Evolutionary conservation across 64 coral and sea anemone genomes (phyloP).

Genomic region (Catalaphyllia jardinei): DNA sequence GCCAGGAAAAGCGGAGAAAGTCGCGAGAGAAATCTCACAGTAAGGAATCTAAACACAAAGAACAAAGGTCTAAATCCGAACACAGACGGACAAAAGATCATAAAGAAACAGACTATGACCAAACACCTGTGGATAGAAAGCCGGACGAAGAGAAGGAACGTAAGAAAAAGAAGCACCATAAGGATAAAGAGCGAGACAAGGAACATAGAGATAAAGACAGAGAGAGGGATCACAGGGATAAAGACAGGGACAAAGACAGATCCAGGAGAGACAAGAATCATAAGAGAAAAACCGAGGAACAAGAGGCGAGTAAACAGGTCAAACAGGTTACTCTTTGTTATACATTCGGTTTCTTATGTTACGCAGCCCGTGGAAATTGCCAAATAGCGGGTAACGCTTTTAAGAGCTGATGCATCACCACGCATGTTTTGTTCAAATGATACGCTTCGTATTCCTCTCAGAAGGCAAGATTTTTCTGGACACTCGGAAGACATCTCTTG

Average conservation of each 20-base stretch:
- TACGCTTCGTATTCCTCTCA: no score
- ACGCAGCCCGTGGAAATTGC: no score
- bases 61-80: conserved; percentile 24
- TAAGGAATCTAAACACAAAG: conserved; percentile 28
- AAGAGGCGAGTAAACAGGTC: background rate
- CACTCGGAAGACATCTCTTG: no score
- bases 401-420: no score
- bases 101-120: background rate
- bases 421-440: no score
- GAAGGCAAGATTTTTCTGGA: no score
- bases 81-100: conserved; percentile 17
- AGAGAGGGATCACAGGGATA: conserved; percentile 28
- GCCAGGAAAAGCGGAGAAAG: conserved; percentile 31
- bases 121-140: background rate
- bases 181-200: conserved; percentile 16
- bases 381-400: no score
- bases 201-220: background rate
- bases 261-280: conserved; percentile 20
- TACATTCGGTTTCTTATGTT: no score
- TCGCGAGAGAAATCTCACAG: conserved; percentile 11
- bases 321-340: background rate
- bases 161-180: conserved; percentile 35
- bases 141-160: conserved; percentile 17
- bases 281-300: conserved; percentile 8
- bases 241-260: conserved; percentile 16